phyloP scores from a whole-genome alignment of 2,113 vertebrate genomes.

The Macaca nemestrina region DNA sequence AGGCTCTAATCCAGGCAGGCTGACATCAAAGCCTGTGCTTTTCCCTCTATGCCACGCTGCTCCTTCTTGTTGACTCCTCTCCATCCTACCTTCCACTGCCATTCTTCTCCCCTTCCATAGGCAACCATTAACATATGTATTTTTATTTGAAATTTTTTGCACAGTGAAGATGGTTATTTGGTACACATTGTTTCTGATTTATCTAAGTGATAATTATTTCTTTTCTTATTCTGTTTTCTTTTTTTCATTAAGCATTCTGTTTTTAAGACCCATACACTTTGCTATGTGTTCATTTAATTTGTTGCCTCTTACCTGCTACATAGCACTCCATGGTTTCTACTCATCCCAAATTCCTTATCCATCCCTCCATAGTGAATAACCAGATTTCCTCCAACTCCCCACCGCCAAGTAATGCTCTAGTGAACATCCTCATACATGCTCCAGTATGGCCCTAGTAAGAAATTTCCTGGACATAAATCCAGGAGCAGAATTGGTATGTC shows the following conservation, averaged over 20 bases:
- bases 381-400: background rate
- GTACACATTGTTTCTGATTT: background rate
- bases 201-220: background rate
- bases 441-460: background rate
- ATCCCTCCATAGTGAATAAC: background rate
- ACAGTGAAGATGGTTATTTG: background rate
- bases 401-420: background rate
- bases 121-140: background rate
- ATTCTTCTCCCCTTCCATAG: background rate
- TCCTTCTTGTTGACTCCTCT: background rate
- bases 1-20: background rate
- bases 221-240: background rate
- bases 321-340: background rate
- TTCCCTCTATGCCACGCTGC: no score
- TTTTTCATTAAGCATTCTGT: background rate
- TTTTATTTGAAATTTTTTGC: constrained; percentile 16
- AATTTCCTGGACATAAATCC: background rate
- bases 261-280: background rate
- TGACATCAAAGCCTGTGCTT: background rate
- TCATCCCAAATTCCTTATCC: background rate
- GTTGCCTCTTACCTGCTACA: background rate
- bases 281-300: background rate
- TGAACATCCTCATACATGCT: background rate
- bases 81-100: background rate
- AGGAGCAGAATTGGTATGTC: background rate